Evolutionary conservation across 1,140 invertebrate genomes (phyloP).

Genomic region (Drosophila nasuta): DNA sequence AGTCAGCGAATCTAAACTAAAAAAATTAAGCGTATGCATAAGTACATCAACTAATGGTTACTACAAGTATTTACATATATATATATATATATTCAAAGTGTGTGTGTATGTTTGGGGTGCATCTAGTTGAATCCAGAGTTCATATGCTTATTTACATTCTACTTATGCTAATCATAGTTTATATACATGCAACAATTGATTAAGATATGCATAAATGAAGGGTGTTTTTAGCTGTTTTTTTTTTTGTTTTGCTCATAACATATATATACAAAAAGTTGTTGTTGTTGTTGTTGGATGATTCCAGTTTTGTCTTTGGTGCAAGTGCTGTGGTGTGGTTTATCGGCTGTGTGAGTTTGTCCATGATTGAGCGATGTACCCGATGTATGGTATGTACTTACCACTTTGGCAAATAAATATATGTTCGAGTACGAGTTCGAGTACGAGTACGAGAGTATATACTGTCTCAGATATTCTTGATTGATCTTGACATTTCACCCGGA

Average conservation of each 20-base stretch:
- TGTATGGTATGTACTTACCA: conserved; percentile 38
- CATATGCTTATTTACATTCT: conserved; percentile 6
- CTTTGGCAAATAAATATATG: neutral
- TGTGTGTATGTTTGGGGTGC: neutral
- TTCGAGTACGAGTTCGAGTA: too few species aligned
- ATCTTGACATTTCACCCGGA: neutral
- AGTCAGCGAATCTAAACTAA: conserved; percentile 12
- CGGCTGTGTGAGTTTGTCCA: conserved; percentile 34
- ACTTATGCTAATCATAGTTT: neutral
- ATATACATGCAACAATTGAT: neutral
- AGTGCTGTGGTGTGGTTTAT: conserved; percentile 27
- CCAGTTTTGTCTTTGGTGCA: conserved; percentile 26
- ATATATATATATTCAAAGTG: neutral
- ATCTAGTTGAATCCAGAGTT: conserved; percentile 2
- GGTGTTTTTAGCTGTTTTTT: conserved; percentile 2
- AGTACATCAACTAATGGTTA: conserved; percentile 2
- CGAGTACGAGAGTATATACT: neutral
- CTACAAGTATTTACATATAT: conserved; percentile 10
- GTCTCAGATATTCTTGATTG: neutral
- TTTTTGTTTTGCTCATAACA: neutral
- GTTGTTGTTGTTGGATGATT: conserved; percentile 10
- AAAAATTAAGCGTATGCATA: conserved; percentile 24
- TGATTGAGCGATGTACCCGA: conserved; percentile 14
- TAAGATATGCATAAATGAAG: neutral
- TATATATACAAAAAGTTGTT: conserved; percentile 7